Evolutionary conservation across 1,140 invertebrate species (phyloP), one percentile per base, ranked within the genome.

Genomic region (Dysdera silvatica): DNA sequence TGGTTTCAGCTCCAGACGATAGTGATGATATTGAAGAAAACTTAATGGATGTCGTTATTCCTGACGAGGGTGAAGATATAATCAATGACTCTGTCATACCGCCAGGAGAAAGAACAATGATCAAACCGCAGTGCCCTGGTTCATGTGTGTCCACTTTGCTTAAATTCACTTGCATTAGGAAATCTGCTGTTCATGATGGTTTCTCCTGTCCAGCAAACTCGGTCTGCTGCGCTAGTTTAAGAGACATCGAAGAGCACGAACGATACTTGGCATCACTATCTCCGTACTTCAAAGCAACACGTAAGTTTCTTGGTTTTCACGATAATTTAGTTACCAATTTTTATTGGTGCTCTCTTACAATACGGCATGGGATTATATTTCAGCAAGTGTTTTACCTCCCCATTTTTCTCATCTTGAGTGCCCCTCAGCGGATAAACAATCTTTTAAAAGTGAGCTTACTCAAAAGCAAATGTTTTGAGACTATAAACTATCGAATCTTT

Each of bases 101-200:
- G 24, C 16, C 16, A 33, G 24, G 51, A 52, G n/a, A 23, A 37
- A 14, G 54, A 54, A 26, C n/a, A n/a, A 24, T 16, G 35, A 14
- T 31, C 76, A 80, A 16, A 47, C 84, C 86, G 4, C 86, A 89
- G 66, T 95, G 91, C 72, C 89, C 90, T 3, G 91, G 89, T 40
- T 90, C 89, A 8, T 94, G 91, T 73, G 92, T 95, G 68, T 85
- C 89, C 3, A 84, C 87, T 0, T 84, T 91, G 67, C 79, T 94
- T 1, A 90, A 87, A 14, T 92, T 94, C 70, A 93, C 91, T 0
- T 94, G 91, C 73, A 94, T 94, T 80, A 84, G 89, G 89, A 45
- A 33, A 0, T 58, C 63, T 49, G 57, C 66, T 23, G 60, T 71
- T 28, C 65, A 67, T 40, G 43, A 63, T 26, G 51, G 57, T 6